phyloP scores from a whole-genome alignment of 1,140 invertebrate genomes.

The Orius insidiosus region DNA sequence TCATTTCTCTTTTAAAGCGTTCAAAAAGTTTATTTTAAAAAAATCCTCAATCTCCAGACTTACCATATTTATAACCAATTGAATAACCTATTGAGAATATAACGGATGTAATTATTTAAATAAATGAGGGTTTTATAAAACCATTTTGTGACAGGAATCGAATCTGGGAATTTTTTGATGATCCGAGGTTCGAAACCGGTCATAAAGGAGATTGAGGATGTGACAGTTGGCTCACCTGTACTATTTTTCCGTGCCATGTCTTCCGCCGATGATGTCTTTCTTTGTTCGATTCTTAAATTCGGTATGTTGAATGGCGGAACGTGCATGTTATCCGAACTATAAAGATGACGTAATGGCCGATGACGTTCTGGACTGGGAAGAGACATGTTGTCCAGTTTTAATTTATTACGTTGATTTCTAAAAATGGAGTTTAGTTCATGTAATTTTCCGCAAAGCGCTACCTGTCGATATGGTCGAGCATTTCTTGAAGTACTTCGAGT shows the following conservation, averaged over 20 bases:
- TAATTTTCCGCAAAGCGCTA: conserved; percentile 18
- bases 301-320: conserved; percentile 70
- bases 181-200: too few species aligned
- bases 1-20: too few species aligned
- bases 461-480: conserved; percentile 81
- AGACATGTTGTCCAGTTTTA: conserved; percentile 61
- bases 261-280: conserved; percentile 73
- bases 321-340: conserved; percentile 71
- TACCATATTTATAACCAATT: too few species aligned
- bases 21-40: too few species aligned
- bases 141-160: too few species aligned
- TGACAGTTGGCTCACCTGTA: conserved; percentile 30
- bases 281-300: conserved; percentile 62
- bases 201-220: too few species aligned
- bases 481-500: conserved; percentile 80
- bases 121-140: too few species aligned
- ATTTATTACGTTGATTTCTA: conserved; percentile 61
- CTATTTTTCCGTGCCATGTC: conserved; percentile 76
- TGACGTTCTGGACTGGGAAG: conserved; percentile 58
- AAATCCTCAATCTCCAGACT: too few species aligned
- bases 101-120: too few species aligned
- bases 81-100: too few species aligned
- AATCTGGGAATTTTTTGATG: too few species aligned
- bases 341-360: conserved; percentile 57
- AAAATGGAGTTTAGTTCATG: conserved; percentile 2